These are phyloP conservation scores for Xiphorhynchus elegans DNA, from an alignment of 2,113 vertebrate species.

Conservation along the genomic window DNA sequence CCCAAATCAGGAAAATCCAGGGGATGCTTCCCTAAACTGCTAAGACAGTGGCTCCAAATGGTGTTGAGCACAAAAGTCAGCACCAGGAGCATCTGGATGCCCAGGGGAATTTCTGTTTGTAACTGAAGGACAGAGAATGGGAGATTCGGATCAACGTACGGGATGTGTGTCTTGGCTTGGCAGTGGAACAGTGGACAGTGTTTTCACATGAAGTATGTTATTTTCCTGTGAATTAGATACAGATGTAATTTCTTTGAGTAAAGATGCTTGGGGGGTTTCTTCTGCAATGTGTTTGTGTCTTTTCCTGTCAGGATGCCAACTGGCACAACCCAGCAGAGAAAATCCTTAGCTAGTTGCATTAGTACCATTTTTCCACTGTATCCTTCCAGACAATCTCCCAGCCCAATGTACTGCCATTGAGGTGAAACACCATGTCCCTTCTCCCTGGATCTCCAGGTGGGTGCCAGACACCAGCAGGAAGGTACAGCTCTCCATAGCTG, in stretches of 20 bases:
- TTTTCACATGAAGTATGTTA: background rate
- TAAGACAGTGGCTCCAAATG: background rate
- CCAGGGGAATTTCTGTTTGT: background rate
- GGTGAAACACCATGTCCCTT: background rate
- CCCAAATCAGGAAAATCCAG: background rate
- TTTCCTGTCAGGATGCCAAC: constrained; percentile 26
- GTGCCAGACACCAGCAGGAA: background rate
- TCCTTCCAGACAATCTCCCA: background rate
- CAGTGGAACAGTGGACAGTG: background rate
- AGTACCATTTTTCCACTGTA: background rate
- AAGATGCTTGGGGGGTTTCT: background rate
- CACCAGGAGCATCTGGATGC: background rate
- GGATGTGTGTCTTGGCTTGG: background rate
- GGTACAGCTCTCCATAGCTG: background rate
- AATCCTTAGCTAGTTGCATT: background rate
- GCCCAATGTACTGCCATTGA: fast-evolving
- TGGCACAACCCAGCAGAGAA: background rate
- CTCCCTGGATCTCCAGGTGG: background rate
- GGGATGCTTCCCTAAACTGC: background rate
- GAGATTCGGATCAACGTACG: background rate
- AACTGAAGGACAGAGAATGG: background rate
- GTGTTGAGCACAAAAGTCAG: background rate
- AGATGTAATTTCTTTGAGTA: constrained; percentile 38
- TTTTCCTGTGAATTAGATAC: constrained; percentile 13
- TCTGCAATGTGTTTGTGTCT: background rate